Evolutionary conservation across 2,113 vertebrate species (phyloP), one percentile per base, ranked within the genome.

Genomic region (Podarcis cretensis): DNA sequence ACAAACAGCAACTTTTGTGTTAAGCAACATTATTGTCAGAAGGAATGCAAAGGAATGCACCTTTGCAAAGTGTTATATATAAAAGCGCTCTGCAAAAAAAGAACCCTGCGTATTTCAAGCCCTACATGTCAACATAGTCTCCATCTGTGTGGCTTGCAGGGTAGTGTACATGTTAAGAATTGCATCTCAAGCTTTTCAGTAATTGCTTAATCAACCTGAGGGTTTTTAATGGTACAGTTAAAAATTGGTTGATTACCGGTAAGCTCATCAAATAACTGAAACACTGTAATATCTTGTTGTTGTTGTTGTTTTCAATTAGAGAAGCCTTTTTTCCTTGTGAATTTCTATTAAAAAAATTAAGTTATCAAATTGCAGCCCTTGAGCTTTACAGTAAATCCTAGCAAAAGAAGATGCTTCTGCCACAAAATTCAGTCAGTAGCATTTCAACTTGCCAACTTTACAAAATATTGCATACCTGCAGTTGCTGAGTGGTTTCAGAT

Each of bases 391-490:
- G 43, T 48, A 48, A 10, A 8, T 35, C 8, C 43, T 37, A 81
- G 32, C 40, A 43, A 3, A 5, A 25, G 5, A n/a, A 25, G 23
- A 30, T 25, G 8, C 75, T 87, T 57, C 66, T 43, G 20, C 63
- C 30, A 57, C 18, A 69, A 71, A 73, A 80, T 43, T 27, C 71
- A 10, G 66, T 30, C 68, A 77, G 37, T 48, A 79, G 32, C 23
- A 77, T 91, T 83, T 82, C 73, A 77, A 6, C 0, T 14, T 12
- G 84, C 0, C 1, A 77, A 23, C 37, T 74, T 92, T 4, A 0
- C 6, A 87, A 91, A 30, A 87, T 6, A 89, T 88, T 90, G 79
- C n/a, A 16, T 93, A 96, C 94, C 94, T 96, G 91, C 14, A 95
- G 59, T 32, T 95, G 94, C 80, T 96, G 89, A 84, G 93, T 90